phyloP scores from a whole-genome alignment of 2,797 vertebrate species.

The Diglossa cyanea region DNA sequence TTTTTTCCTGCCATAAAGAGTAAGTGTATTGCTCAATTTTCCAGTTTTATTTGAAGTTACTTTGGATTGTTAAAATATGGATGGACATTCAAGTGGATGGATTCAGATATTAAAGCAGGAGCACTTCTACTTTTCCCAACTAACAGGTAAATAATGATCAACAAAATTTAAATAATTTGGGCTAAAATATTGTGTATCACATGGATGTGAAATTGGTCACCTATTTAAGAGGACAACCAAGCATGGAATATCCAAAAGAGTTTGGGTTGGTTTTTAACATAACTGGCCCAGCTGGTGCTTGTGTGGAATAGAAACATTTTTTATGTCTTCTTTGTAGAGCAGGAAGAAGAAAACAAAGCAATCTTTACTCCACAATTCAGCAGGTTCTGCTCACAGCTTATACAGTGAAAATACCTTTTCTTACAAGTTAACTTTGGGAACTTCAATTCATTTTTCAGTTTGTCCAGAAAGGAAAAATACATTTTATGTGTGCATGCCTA shows the following conservation, averaged over 20 bases:
- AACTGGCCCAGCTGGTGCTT: background rate
- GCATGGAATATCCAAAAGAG: background rate
- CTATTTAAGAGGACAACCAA: background rate
- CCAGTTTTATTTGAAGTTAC: background rate
- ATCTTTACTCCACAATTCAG: background rate
- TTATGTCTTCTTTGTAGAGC: background rate
- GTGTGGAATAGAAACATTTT: background rate
- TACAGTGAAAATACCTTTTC: background rate
- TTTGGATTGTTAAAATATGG: background rate
- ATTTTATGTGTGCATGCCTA: rapidly evolving
- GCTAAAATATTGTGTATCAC: background rate
- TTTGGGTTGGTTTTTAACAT: background rate
- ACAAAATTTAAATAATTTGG: background rate
- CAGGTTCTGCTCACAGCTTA: background rate
- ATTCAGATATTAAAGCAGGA: background rate
- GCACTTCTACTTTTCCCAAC: background rate
- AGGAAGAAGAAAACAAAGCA: background rate
- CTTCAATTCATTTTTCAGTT: background rate
- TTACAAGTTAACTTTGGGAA: background rate
- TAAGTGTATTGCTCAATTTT: background rate
- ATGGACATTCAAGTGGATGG: background rate
- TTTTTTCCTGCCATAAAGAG: background rate
- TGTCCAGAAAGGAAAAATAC: background rate
- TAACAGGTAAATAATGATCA: background rate
- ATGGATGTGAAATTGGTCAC: background rate